Conservation (phyloP, 2,113 vertebrate species). For the Upupa epops region DNA sequence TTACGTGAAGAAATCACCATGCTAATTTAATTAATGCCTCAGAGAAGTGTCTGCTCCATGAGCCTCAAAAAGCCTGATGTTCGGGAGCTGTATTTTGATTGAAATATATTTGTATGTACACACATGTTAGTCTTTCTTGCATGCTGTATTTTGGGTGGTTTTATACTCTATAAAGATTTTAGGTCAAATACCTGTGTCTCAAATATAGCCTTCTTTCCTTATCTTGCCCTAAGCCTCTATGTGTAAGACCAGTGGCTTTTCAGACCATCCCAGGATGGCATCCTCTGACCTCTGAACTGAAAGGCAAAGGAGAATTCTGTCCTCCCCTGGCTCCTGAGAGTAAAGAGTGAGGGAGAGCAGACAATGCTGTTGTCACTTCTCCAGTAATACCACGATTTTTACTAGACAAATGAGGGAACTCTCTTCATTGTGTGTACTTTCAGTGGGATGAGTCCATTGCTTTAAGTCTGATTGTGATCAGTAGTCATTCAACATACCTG, state of each 20-base stretch:
- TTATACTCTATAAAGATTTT: neutral
- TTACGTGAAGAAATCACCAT: neutral
- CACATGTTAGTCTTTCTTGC: neutral
- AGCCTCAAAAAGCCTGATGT: neutral
- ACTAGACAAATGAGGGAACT: neutral
- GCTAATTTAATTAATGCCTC: neutral
- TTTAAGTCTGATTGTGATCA: neutral
- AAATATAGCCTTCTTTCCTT: neutral
- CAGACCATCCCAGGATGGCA: neutral
- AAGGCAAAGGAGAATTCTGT: neutral
- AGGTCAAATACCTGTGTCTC: neutral
- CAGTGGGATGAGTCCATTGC: neutral
- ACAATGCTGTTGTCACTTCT: neutral
- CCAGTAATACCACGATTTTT: neutral
- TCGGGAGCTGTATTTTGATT: neutral
- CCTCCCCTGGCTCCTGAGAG: neutral
- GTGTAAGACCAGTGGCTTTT: neutral
- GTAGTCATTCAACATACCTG: neutral
- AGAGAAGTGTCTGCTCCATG: neutral
- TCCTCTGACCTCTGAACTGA: neutral
- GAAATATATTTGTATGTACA: neutral
- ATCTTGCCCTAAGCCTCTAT: neutral
- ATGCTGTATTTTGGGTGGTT: neutral
- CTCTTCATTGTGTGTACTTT: accelerated
- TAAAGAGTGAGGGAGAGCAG: neutral